Conservation (phyloP, 2,888 invertebrate genomes). For the Lochmaea crataegi region DNA sequence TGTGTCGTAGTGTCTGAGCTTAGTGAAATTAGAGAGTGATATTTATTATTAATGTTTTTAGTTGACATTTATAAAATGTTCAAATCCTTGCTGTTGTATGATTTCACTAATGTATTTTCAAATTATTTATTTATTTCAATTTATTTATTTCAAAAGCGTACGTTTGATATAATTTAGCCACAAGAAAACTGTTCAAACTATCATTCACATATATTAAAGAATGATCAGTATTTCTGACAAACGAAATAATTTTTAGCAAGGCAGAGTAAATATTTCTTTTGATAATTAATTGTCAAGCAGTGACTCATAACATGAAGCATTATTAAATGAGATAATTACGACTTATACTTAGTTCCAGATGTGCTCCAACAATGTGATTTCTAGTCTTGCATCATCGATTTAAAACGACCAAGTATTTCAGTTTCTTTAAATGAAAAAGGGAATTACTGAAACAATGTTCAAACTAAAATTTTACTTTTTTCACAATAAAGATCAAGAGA, state of each 20-base stretch:
- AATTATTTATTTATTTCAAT: no score
- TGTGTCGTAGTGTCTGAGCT: no score
- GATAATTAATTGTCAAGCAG: background rate
- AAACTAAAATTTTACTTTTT: no score
- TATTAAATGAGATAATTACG: slow-evolving; percentile 18
- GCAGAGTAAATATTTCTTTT: background rate
- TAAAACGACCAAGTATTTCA: background rate
- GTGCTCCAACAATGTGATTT: slow-evolving; percentile 1
- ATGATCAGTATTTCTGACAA: background rate
- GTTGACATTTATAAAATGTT: no score
- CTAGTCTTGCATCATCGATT: slow-evolving; percentile 14
- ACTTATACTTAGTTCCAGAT: slow-evolving; percentile 6
- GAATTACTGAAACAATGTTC: no score
- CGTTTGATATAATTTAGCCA: background rate
- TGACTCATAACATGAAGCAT: background rate
- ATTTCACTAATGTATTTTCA: no score
- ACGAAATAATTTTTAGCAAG: background rate
- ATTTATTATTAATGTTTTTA: no score
- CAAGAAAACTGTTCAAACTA: background rate
- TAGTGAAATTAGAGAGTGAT: no score
- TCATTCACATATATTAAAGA: background rate
- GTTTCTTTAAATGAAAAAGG: background rate
- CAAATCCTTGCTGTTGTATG: no score
- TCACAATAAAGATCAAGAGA: no score
- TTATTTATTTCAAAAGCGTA: background rate